Percentiles rank a stretch among this genome's conserved stretches.
These are phyloP conservation scores for Scomberomorus guttatus DNA, from an alignment of 2,797 vertebrate species.

Conservation along the genomic window DNA sequence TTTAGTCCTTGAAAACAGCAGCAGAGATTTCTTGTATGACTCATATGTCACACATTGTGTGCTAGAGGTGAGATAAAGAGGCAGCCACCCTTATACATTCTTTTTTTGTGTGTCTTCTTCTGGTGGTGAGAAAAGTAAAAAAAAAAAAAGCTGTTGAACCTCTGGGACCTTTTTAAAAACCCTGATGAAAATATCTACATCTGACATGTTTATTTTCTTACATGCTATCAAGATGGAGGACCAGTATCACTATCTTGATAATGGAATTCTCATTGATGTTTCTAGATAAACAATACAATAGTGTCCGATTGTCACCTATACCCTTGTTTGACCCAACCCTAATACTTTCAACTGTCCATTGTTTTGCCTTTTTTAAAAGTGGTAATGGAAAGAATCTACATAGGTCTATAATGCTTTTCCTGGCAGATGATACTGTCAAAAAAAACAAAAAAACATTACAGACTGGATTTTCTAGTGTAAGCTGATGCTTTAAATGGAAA, in stretches of 20 bases:
- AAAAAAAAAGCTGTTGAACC: no score
- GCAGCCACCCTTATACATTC: background rate
- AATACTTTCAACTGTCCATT: rapidly evolving
- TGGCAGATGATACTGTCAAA: background rate
- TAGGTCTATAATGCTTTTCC: no score
- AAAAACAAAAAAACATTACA: background rate
- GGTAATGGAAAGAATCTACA: slow-evolving; percentile 3
- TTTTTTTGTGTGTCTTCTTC: background rate
- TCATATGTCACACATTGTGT: no score
- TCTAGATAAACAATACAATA: background rate
- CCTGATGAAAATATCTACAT: background rate
- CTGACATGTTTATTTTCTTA: no score
- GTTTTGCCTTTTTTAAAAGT: background rate
- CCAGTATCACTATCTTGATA: slow-evolving; percentile 12
- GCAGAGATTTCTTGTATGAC: background rate
- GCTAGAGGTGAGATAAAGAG: no score
- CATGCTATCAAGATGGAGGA: slow-evolving; percentile 27
- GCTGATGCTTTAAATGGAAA: background rate
- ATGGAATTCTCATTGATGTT: background rate
- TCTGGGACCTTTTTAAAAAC: background rate
- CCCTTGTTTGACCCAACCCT: background rate
- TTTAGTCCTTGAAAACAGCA: background rate
- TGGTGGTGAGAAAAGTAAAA: background rate
- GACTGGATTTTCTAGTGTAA: background rate
- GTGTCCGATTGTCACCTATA: slow-evolving; percentile 16